Conservation (phyloP, 2,888 invertebrate species). For the Anoplius nigerrimus region DNA sequence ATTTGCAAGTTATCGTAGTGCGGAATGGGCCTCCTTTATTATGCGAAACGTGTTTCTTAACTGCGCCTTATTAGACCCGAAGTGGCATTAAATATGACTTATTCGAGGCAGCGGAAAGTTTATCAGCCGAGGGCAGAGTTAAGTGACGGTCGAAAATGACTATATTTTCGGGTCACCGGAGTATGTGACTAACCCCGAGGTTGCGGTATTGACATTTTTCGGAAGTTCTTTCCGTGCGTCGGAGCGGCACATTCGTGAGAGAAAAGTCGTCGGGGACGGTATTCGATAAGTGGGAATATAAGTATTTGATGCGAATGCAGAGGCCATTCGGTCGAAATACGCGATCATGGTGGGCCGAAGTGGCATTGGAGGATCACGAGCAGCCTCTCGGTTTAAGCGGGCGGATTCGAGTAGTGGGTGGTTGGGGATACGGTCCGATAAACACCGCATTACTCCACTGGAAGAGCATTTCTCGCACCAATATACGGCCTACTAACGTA, state of each 20-base stretch:
- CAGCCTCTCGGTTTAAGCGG: constrained; percentile 63
- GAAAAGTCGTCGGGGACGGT: too few relatives aligned
- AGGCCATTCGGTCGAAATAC: constrained; percentile 41
- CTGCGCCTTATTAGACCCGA: constrained; percentile 19
- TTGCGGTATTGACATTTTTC: too few relatives aligned
- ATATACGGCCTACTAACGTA: constrained; percentile 56
- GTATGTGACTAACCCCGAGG: too few relatives aligned
- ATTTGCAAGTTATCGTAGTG: constrained; percentile 20
- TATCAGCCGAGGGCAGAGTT: too few relatives aligned
- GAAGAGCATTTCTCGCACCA: constrained; percentile 64
- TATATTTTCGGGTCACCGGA: too few relatives aligned
- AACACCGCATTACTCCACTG: constrained; percentile 71
- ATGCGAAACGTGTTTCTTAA: constrained; percentile 26
- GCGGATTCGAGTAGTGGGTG: constrained; percentile 59
- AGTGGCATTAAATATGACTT: too few relatives aligned
- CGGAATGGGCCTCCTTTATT: constrained; percentile 17
- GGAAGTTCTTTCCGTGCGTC: too few relatives aligned
- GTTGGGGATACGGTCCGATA: constrained; percentile 70
- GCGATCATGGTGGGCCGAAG: constrained; percentile 60
- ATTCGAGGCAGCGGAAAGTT: too few relatives aligned
- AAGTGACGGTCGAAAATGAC: too few relatives aligned
- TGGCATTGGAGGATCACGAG: constrained; percentile 62
- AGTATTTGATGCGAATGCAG: constrained; percentile 38
- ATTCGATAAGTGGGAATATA: not conserved
- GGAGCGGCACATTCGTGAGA: too few relatives aligned